These are phyloP conservation scores for Macrotis lagotis DNA, from an alignment of 2,113 vertebrate species.

Conservation along the genomic window DNA sequence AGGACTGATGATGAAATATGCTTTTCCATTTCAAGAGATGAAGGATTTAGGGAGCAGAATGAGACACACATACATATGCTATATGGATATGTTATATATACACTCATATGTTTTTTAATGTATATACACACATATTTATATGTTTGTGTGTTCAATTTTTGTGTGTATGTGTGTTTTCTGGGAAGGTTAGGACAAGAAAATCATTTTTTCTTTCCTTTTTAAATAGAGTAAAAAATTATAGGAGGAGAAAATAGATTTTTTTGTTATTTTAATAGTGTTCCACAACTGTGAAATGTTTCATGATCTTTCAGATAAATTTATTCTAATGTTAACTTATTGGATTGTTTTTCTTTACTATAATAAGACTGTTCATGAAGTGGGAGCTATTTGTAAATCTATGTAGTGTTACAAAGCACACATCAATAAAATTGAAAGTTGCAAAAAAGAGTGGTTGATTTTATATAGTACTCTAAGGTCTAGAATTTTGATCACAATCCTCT, in stretches of 20 bases:
- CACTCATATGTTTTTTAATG: too few species aligned
- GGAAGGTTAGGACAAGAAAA: neutral
- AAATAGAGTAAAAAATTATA: neutral
- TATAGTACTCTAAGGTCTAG: too few species aligned
- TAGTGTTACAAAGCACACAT: neutral
- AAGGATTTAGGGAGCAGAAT: neutral
- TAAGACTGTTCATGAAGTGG: neutral
- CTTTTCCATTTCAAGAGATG: neutral
- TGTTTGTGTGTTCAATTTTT: neutral
- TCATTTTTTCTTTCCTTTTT: neutral
- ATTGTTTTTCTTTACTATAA: neutral
- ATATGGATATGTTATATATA: too few species aligned
- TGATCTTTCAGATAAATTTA: neutral
- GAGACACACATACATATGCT: neutral
- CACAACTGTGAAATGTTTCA: neutral
- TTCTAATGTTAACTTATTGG: neutral
- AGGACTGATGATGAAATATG: neutral
- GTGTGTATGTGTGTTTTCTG: neutral
- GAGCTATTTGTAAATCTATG: neutral
- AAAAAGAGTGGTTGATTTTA: neutral
- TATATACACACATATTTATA: too few species aligned
- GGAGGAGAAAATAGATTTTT: neutral
- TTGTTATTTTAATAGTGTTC: neutral
- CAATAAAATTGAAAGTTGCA: neutral
- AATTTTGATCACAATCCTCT: neutral